phyloP scores from a whole-genome alignment of 2,113 vertebrate species.

The Cyanoramphus novaezelandiae region DNA sequence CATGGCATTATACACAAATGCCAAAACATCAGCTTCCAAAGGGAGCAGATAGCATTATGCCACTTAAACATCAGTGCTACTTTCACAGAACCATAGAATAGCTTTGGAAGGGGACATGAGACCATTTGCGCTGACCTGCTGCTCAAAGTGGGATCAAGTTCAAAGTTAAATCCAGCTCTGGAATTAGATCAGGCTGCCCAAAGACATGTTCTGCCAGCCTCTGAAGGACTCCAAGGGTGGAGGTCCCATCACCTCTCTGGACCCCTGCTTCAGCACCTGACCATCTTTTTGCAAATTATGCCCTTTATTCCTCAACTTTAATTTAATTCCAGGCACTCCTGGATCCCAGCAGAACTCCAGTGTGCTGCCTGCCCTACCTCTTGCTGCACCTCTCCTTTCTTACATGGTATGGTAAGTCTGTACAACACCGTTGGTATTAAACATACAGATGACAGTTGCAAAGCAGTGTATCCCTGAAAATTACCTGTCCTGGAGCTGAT shows the following conservation, averaged over 20 bases:
- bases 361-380: neutral
- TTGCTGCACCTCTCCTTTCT: neutral
- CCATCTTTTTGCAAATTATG: neutral
- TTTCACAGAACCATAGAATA: neutral
- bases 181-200: neutral
- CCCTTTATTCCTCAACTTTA: neutral
- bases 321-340: rapidly evolving
- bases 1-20: neutral
- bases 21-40: rapidly evolving
- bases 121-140: neutral
- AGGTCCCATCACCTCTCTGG: no score
- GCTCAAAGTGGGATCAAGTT: neutral
- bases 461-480: neutral
- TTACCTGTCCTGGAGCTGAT: neutral
- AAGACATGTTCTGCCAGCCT: neutral
- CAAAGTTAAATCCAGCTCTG: neutral
- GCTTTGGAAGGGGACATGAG: neutral
- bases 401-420: rapidly evolving
- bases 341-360: neutral
- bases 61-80: neutral
- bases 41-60: neutral
- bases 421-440: neutral
- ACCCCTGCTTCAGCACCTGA: neutral
- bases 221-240: neutral
- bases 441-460: rapidly evolving